A percentile compares a stretch with the other conserved stretches of the same genome.
Conservation (phyloP, 2,888 invertebrate species). For the Pollenia angustigena region DNA sequence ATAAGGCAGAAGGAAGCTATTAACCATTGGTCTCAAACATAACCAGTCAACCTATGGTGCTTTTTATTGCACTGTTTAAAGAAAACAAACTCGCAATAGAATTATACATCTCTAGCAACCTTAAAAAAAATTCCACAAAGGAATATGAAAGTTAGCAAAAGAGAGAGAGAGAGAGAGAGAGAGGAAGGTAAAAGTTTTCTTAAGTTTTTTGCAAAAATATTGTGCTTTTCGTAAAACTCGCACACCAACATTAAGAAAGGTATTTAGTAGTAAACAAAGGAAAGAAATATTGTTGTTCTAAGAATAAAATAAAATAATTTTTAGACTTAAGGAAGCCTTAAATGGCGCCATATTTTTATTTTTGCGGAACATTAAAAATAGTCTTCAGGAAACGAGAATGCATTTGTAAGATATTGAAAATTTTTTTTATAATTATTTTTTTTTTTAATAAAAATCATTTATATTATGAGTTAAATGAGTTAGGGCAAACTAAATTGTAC, state of each 20-base stretch:
- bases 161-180: not conserved
- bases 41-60: no score
- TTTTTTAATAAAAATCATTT: conserved; percentile 14
- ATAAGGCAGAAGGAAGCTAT: no score
- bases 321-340: not conserved
- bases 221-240: not conserved
- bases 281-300: conserved; percentile 9
- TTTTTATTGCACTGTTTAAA: no score
- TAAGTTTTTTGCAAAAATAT: not conserved
- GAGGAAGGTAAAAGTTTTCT: not conserved
- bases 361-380: not conserved
- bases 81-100: not conserved
- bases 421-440: conserved; percentile 23
- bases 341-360: conserved; percentile 31
- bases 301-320: conserved; percentile 21
- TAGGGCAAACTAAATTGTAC: conserved; percentile 1
- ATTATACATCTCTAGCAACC: not conserved
- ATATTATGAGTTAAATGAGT: not conserved
- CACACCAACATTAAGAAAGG: not conserved
- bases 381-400: not conserved
- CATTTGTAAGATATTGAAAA: conserved; percentile 21
- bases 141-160: not conserved
- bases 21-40: no score
- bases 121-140: not conserved
- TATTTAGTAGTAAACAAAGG: not conserved